Percentiles rank a stretch among this genome's conserved stretches.
phyloP scores from a whole-genome alignment of 1,140 invertebrate species.

The Heliconius melpomene region DNA sequence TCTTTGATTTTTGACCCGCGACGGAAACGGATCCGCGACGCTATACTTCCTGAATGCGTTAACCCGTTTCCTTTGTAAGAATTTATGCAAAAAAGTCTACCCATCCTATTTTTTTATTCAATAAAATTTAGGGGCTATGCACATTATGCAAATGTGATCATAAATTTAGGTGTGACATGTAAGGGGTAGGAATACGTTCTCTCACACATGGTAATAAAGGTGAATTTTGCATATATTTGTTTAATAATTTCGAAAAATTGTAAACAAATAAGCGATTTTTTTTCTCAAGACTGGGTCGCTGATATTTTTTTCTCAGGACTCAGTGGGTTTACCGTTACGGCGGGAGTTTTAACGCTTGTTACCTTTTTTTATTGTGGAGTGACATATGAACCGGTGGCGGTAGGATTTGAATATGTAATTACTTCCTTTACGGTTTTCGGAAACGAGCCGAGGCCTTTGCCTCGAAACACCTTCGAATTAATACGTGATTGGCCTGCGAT shows the following conservation, averaged over 20 bases:
- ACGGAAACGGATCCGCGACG: constrained; percentile 65
- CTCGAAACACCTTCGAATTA: constrained; percentile 37
- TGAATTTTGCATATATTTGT: constrained; percentile 42
- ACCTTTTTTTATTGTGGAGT: constrained; percentile 67
- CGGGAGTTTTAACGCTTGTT: constrained; percentile 49
- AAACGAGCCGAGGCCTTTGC: constrained; percentile 56
- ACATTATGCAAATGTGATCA: constrained; percentile 82
- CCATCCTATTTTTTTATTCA: constrained; percentile 82
- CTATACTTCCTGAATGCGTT: constrained; percentile 78
- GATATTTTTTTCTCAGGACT: constrained; percentile 74
- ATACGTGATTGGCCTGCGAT: constrained; percentile 10
- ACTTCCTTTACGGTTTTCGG: constrained; percentile 74
- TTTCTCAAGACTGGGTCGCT: constrained; percentile 58
- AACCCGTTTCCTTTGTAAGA: constrained; percentile 80
- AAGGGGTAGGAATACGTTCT: constrained; percentile 42
- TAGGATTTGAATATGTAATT: constrained; percentile 80
- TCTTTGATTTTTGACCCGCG: constrained; percentile 58
- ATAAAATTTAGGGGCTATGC: constrained; percentile 81
- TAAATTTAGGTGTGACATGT: constrained; percentile 71
- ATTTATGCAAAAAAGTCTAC: constrained; percentile 82
- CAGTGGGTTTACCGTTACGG: constrained; percentile 62
- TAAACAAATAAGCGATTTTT: constrained; percentile 74
- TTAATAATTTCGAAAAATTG: constrained; percentile 59
- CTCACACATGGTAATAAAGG: constrained; percentile 36
- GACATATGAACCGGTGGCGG: constrained; percentile 72